A percentile compares a stretch with the other conserved stretches of the same genome.
These are phyloP conservation scores for Epistrophe eligans DNA, from an alignment of 2,888 invertebrate genomes.

Conservation along the genomic window DNA sequence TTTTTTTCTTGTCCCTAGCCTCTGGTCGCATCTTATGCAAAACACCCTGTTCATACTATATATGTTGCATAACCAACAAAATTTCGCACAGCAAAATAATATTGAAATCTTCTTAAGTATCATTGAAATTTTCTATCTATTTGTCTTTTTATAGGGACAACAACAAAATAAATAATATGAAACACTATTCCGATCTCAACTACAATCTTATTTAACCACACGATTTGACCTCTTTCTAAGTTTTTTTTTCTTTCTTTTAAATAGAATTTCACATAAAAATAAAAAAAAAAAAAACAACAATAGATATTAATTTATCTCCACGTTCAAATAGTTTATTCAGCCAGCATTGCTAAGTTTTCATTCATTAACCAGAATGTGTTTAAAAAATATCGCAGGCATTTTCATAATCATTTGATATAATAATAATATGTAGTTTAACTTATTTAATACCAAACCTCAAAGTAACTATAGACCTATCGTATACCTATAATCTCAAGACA, in stretches of 20 bases:
- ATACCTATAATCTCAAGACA: not conserved
- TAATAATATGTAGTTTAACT: not conserved
- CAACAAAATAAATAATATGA: too few relatives aligned
- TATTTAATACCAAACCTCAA: constrained; percentile 37
- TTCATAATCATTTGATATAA: constrained; percentile 29
- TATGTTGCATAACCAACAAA: too few relatives aligned
- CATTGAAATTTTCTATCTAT: not conserved
- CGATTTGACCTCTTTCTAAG: constrained; percentile 37
- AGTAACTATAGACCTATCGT: not conserved
- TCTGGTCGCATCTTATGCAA: too few relatives aligned
- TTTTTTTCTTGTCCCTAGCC: too few relatives aligned
- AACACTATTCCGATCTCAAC: not conserved
- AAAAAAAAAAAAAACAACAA: constrained; percentile 10
- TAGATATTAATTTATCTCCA: not conserved
- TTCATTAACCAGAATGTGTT: constrained; percentile 7
- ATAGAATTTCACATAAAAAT: constrained; percentile 37
- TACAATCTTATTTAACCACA: constrained; percentile 33
- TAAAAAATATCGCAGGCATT: constrained; percentile 10
- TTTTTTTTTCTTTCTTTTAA: constrained; percentile 17
- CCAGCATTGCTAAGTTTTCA: constrained; percentile 32
- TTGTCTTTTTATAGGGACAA: too few relatives aligned
- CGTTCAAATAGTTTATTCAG: not conserved
- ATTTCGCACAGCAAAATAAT: not conserved
- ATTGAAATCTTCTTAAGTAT: not conserved
- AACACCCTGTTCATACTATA: too few relatives aligned